Percentiles rank a stretch among this genome's conserved stretches.
phyloP scores from a whole-genome alignment of 2,113 vertebrate species.

The Siphamia tubifer region DNA sequence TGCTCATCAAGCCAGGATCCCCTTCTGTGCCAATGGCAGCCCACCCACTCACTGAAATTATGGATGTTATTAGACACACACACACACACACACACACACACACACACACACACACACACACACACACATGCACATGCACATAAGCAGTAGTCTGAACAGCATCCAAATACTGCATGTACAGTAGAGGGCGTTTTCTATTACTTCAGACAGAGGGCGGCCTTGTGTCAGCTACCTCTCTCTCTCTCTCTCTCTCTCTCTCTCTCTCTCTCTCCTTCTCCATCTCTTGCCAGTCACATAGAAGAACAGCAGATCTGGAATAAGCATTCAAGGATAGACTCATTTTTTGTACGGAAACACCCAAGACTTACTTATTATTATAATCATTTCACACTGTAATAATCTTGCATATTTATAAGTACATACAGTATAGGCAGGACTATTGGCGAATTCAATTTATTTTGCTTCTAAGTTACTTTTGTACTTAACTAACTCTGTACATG shows the following conservation, averaged over 20 bases:
- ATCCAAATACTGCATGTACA: conserved; percentile 29
- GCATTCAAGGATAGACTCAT: background rate
- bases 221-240: conserved; percentile 72
- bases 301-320: background rate
- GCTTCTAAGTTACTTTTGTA: too few species aligned
- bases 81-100: background rate
- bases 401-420: background rate
- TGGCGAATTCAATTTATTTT: background rate
- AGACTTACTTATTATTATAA: background rate
- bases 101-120: conserved; percentile 1
- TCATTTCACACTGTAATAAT: too few species aligned
- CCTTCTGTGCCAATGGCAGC: conserved; percentile 45
- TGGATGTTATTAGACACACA: conserved; percentile 37
- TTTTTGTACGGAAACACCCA: background rate
- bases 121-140: background rate
- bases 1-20: conserved; percentile 49
- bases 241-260: conserved; percentile 2
- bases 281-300: background rate
- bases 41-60: conserved; percentile 49
- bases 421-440: background rate
- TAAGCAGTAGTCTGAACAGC: background rate
- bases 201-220: conserved; percentile 83
- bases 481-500: too few species aligned
- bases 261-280: conserved; percentile 4
- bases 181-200: conserved; percentile 54